phyloP scores from a whole-genome alignment of 2,113 vertebrate species.

The Rhodinocichla rosea region DNA sequence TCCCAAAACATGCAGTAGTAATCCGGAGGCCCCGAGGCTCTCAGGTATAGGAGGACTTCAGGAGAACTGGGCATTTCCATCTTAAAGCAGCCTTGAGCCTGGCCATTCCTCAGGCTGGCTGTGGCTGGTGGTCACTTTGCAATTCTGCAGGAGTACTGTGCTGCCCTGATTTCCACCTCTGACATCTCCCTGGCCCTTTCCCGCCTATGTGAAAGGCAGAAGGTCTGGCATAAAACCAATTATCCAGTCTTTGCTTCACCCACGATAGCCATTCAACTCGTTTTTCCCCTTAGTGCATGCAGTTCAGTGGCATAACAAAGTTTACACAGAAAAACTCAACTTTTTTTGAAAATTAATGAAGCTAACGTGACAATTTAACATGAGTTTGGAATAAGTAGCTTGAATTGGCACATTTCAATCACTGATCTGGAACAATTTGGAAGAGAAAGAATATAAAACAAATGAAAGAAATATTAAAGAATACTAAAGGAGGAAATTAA shows the following conservation, averaged over 20 bases:
- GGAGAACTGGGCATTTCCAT: neutral
- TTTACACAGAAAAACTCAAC: neutral
- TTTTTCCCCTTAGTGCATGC: neutral
- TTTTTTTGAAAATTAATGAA: neutral
- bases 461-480: neutral
- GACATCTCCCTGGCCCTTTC: constrained; percentile 11
- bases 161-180: constrained; percentile 42
- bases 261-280: neutral
- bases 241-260: neutral
- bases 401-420: neutral
- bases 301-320: neutral
- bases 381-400: neutral
- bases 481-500: neutral
- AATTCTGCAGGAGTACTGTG: constrained; percentile 2
- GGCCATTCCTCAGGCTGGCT: neutral
- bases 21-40: neutral
- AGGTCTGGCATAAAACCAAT: constrained; percentile 22
- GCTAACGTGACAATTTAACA: neutral
- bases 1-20: too few relatives aligned
- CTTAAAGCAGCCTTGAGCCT: neutral
- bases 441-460: neutral
- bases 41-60: neutral
- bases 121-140: neutral
- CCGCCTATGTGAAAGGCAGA: neutral
- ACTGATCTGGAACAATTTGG: neutral